Percentiles rank a stretch among this genome's conserved stretches.
Evolutionary conservation across 2,113 vertebrate species (phyloP).

Genomic region (Nyctereutes procyonoides): DNA sequence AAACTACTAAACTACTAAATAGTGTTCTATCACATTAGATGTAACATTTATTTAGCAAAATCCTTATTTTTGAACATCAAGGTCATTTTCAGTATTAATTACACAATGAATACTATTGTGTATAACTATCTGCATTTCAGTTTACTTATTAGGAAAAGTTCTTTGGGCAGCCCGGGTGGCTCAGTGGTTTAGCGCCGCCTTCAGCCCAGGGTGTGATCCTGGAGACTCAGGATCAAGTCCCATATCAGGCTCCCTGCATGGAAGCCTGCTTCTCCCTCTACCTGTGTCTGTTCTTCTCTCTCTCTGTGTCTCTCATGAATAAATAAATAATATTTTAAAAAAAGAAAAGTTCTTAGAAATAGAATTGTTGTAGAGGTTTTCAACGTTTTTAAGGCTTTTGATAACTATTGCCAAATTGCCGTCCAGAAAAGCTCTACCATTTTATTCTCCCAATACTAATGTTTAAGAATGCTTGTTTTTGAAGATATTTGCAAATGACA

Average conservation of each 20-base stretch:
- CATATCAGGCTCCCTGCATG: too few relatives aligned
- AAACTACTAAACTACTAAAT: not conserved
- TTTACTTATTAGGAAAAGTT: constrained; percentile 46
- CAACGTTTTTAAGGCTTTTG: not conserved
- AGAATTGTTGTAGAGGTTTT: not conserved
- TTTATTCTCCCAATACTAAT: not conserved
- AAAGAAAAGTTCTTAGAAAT: constrained; percentile 14
- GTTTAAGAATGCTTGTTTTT: not conserved
- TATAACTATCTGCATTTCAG: not conserved
- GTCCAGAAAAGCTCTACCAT: not conserved
- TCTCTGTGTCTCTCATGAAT: too few relatives aligned
- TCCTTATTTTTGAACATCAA: not conserved
- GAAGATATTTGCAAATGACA: not conserved
- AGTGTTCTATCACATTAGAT: not conserved
- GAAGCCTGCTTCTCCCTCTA: too few relatives aligned
- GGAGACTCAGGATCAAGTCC: too few relatives aligned
- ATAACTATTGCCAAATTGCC: constrained; percentile 2
- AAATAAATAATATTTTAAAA: not conserved
- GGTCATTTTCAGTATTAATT: constrained; percentile 23
- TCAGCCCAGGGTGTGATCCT: too few relatives aligned
- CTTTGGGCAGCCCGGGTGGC: not conserved
- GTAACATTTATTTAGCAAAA: constrained; percentile 24
- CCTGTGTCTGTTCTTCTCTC: too few relatives aligned
- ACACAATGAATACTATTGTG: not conserved
- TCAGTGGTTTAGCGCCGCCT: too few relatives aligned